Base-by-base conservation (phyloP, 1,140 invertebrate genomes). In the Conus ventricosus region DNA sequence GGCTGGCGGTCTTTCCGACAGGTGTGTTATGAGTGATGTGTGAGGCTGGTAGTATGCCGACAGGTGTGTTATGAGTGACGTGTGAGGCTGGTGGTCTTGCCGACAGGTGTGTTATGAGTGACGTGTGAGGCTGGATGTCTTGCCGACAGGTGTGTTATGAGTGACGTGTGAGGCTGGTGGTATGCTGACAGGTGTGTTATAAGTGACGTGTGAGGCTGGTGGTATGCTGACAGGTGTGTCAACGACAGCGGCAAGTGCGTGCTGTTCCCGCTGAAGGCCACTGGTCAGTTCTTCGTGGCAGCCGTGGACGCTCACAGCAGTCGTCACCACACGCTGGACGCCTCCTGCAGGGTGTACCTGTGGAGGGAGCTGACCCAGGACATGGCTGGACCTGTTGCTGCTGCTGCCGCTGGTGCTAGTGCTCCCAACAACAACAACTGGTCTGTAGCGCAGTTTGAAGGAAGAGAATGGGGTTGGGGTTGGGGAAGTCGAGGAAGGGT, bases 211-310 rank as follows among this genome's bases (percentile, higher is more conserved):
- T 39, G 39, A 39, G 39, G 39, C 39, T 39, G 39, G 39, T 39
- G 39, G 39, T 39, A 0, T 39, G 39, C 57, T 4, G 67, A 5
- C 71, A 87, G 85, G 27, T 82, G 78, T 15, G 86, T 84, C 25
- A 91, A 91, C 63, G 91, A 92, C 1, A 87, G 83, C 71, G 84
- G 81, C 57, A 91, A 90, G 15, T 87, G 90, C 20, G 90, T 92
- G 25, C 84, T 94, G 6, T 87, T 94, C 20, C 93, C 93, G 11
- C 91, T 93, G 87, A 92, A 93, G 39, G 67, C 90, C 0, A 88
- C 86, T 7, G 93, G 93, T 39, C 75, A 89, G 63, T 94, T 94
- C 76, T 93, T 92, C 87, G 88, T 94, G n/a, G 90, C 93, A 53
- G 92, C 92, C 63, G 87, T 90, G 51, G 88, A 90, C 80, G 75